These are phyloP conservation scores for Drosophila lutescens DNA, from an alignment of 2,888 invertebrate species.

Conservation along the genomic window DNA sequence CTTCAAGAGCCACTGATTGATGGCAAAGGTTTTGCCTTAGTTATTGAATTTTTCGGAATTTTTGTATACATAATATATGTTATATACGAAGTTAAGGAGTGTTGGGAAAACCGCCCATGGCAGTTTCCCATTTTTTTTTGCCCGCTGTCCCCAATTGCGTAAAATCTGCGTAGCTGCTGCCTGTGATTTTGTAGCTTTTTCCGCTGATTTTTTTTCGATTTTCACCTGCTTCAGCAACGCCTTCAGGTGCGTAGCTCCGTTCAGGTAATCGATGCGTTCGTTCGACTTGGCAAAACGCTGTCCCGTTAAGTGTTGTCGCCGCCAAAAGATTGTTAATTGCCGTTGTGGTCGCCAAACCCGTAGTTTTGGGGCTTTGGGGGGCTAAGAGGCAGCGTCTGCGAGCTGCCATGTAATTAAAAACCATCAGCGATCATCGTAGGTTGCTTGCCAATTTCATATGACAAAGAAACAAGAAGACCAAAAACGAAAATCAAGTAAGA, in stretches of 20 bases:
- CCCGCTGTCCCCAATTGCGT: slow-evolving; percentile 43
- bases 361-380: slow-evolving; percentile 4
- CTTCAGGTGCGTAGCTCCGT: slow-evolving; percentile 19
- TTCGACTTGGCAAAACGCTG: slow-evolving; percentile 42
- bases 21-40: slow-evolving; percentile 18
- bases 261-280: slow-evolving; percentile 58
- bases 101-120: slow-evolving; percentile 8
- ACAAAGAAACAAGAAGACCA: background rate
- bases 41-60: slow-evolving; percentile 5
- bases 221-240: slow-evolving; percentile 55
- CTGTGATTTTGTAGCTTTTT: background rate
- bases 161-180: slow-evolving; percentile 46
- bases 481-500: background rate
- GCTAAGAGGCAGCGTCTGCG: slow-evolving; percentile 1
- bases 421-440: slow-evolving; percentile 25
- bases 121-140: slow-evolving; percentile 5
- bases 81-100: background rate
- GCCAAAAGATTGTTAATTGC: slow-evolving; percentile 65
- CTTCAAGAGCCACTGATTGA: slow-evolving; percentile 29
- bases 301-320: slow-evolving; percentile 62
- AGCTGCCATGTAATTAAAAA: slow-evolving; percentile 33
- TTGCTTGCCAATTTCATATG: slow-evolving; percentile 9
- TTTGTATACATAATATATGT: background rate
- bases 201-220: slow-evolving; percentile 27
- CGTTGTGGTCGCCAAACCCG: slow-evolving; percentile 28